These are phyloP conservation scores for Plumapathes pennacea DNA, from an alignment of 92 coral and sea anemone species.

Conservation along the genomic window DNA sequence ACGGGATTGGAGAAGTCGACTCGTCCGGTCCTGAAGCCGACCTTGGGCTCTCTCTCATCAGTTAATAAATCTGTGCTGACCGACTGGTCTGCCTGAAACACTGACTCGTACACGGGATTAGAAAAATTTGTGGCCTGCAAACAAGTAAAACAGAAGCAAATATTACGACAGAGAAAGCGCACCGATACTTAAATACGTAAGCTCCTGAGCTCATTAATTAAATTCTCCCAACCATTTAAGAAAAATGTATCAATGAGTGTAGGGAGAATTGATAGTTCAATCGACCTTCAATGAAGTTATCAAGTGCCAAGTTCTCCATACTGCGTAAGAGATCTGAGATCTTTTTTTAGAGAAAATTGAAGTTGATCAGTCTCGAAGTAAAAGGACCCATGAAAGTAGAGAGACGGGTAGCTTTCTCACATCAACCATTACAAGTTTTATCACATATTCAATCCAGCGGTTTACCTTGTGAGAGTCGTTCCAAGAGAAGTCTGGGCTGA, in stretches of 20 bases:
- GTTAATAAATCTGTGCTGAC: conserved; percentile 63
- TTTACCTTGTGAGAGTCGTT: conserved; percentile 59
- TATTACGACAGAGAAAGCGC: neutral
- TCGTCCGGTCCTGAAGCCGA: conserved; percentile 73
- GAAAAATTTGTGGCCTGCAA: conserved; percentile 82
- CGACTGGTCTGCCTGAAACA: conserved; percentile 55
- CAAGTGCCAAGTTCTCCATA: too few species aligned
- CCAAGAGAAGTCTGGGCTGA: conserved; percentile 50
- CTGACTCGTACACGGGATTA: conserved; percentile 94
- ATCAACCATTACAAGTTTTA: too few species aligned
- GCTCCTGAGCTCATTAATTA: neutral
- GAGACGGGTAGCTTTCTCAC: too few species aligned
- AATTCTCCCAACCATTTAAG: too few species aligned
- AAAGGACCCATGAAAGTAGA: too few species aligned
- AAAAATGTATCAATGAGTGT: too few species aligned
- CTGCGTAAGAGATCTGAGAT: too few species aligned
- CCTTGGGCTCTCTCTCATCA: conserved; percentile 49
- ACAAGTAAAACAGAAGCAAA: neutral
- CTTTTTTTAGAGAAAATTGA: too few species aligned
- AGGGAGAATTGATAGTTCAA: too few species aligned
- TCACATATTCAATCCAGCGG: too few species aligned
- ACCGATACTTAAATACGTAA: neutral
- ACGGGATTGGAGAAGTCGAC: conserved; percentile 94
- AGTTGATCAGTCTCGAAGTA: too few species aligned
- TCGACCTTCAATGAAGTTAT: neutral